Evolutionary conservation across 1,140 invertebrate genomes (phyloP), one percentile per base, ranked within the genome.

Genomic region (Drosophila melanica): DNA sequence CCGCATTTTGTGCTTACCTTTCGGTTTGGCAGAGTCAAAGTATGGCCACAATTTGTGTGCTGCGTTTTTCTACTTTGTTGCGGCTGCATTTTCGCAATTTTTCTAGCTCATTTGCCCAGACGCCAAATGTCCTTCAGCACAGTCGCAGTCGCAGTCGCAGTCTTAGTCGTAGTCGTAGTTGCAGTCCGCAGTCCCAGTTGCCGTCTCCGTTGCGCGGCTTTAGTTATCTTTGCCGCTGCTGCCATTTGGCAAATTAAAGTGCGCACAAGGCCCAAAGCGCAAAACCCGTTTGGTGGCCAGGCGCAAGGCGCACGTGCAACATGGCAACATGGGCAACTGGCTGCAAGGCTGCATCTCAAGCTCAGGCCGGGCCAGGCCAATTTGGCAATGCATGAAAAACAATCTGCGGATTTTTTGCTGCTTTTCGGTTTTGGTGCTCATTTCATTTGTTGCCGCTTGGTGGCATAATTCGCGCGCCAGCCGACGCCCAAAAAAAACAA

Each of bases 401-500:
- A 62, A 73, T 37, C 14, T 44, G 57, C 62, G 50, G 27, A 54
- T 55, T 51, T 20, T 44, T 54, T 35, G 27, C 27, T 60, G 27
- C 3, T n/a, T 41, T 51, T 67, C 59, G 47, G 11, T 44, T 50
- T 53, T n/a, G 63, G 30, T 60, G 48, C 55, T 54, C 64, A 73
- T 74, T 74, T 74, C 65, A 68, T 68, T 69, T 68, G 57, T 67
- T 58, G 69, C 53, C 64, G 65, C 67, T 78, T 79, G 82, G 82
- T 86, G 82, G 82, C 84, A 89, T 87, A 87, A 87, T 87, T 87
- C 68, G 82, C 84, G 84, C 84, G 64, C 64, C 79, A 58, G 81
- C 58, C 81, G 75, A 87, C 82, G 79, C 84, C 84, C 82, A 60
- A 86, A 64, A 57, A 14, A 20, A 23, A 58, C 4, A 47, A 23